Evolutionary conservation across 92 coral and sea anemone species (phyloP), one percentile per base, ranked within the genome.

Genomic region (Pocillopora grandis): DNA sequence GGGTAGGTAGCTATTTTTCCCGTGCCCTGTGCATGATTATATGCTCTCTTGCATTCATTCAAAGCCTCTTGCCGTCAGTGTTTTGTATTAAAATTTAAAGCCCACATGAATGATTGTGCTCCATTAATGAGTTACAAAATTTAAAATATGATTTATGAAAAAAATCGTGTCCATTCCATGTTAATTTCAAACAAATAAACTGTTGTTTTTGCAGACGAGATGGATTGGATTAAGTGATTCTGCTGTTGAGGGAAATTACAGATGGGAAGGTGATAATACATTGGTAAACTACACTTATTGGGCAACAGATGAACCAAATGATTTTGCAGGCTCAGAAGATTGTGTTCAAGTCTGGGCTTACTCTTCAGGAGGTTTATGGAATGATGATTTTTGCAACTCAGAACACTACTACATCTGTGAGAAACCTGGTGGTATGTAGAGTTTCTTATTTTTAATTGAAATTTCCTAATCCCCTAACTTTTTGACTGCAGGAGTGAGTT

Each of bases 151-250:
- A 42, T 42, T 3, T 42, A 42, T 42, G 52, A 7, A 42, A 3
- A 27, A 42, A 42, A 42, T 0, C 4, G 52, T 42, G 0, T 42
- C 52, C 52, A 42, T 42, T 42, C 8, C 8, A 42, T 42, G 52
- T 42, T 42, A 7, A 42, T 42, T 7, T 42, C 52, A 42, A 42
- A 42, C 8, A 42, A 42, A 3, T 42, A 80, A n/a, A 16, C 33
- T 19, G 15, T 58, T 18, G 67, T 5, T 55, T 17, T 27, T 35
- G 21, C 80, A 96, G 96, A 75, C 85, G 18, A 84, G 79, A 79
- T 96, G 98, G 98, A 96, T 96, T 27, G 98, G 98, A 7, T 88
- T 93, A 11, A 90, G 56, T 70, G 98, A 96, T 86, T n/a, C 71
- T 63, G 76, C 84, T 2, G 83, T 78, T 31, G 94, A 94, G 61